Evolutionary conservation across 2,113 vertebrate genomes (phyloP), one percentile per base, ranked within the genome.

Genomic region (Tetraodon nigroviridis): DNA sequence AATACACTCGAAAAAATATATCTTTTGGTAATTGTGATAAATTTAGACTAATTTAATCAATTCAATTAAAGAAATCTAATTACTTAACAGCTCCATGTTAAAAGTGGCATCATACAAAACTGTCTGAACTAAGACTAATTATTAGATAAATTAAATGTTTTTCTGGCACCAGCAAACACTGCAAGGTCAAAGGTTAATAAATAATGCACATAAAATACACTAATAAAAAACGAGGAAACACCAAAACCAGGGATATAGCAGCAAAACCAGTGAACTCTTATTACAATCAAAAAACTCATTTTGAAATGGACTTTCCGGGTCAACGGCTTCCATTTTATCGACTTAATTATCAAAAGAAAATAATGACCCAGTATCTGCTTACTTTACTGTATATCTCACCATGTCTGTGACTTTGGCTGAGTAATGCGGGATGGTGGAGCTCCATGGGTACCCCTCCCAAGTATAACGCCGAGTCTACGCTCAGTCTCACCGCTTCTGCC

Each of bases 391-490:
- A 51, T 19, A 71, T 71, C 73, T 83, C 64, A 97, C 94, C 93
- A 67, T 92, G 92, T 53, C 91, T 88, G 62, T 93, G 83, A 52
- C 82, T 90, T 78, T 83, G 67, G 0, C 82, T 79, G 72, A 72
- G 69, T 42, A 89, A 89, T 19, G 82, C 71, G 29, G 61, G 81
- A 22, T 86, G 88, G 17, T 4, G 10, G 27, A 95, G 79, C n/a
- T 84, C 71, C 2, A 16, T 24, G 17, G 93, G 93, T 37, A 92
- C 76, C 3, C 94, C 94, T 37, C 94, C 95, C 42, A 97, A 0
- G 0, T 93, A 97, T 44, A 96, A 19, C 0, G 92, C 85, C 2
- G 94, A 94, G 57, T 90, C 89, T 55, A 95, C 84, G 42, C 48
- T 71, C 64, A 94, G 78, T 1, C 51, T 54, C 20, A 82, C 51